phyloP scores from a whole-genome alignment of 1,140 invertebrate genomes.

The Proctacanthus coquilletti region DNA sequence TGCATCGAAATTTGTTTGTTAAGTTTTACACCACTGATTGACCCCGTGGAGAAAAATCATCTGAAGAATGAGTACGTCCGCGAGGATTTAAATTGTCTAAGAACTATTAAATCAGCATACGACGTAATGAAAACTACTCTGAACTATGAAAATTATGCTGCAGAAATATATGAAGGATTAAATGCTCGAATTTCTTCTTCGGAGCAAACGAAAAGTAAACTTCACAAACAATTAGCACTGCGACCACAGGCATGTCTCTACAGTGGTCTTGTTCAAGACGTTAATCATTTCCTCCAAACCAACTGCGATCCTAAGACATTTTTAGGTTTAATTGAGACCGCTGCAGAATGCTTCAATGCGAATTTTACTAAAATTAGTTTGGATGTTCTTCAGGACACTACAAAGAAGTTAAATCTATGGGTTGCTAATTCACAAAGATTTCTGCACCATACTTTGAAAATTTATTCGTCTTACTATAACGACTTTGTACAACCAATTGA shows the following conservation, averaged over 20 bases:
- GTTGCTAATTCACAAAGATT: slow-evolving; percentile 23
- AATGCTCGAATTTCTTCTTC: slow-evolving; percentile 21
- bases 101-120: slow-evolving; percentile 12
- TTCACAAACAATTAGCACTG: slow-evolving; percentile 32
- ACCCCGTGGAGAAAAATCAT: slow-evolving; percentile 55
- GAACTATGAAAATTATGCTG: slow-evolving; percentile 21
- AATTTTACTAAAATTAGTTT: slow-evolving; percentile 1
- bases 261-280: slow-evolving; percentile 27
- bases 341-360: background rate
- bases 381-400: no score
- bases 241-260: slow-evolving; percentile 40
- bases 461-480: slow-evolving; percentile 19
- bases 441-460: slow-evolving; percentile 17
- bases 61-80: slow-evolving; percentile 48
- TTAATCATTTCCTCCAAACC: slow-evolving; percentile 19
- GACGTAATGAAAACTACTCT: slow-evolving; percentile 23
- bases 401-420: slow-evolving; percentile 11
- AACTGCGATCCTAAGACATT: slow-evolving; percentile 17
- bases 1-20: slow-evolving; percentile 31
- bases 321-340: background rate
- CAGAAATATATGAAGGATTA: slow-evolving; percentile 20
- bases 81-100: slow-evolving; percentile 38
- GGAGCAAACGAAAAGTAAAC: slow-evolving; percentile 16
- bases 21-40: slow-evolving; percentile 41
- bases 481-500: slow-evolving; percentile 24